Evolutionary conservation across 2,888 invertebrate species (phyloP), one percentile per base, ranked within the genome.

Genomic region (Drosophila neonasuta): DNA sequence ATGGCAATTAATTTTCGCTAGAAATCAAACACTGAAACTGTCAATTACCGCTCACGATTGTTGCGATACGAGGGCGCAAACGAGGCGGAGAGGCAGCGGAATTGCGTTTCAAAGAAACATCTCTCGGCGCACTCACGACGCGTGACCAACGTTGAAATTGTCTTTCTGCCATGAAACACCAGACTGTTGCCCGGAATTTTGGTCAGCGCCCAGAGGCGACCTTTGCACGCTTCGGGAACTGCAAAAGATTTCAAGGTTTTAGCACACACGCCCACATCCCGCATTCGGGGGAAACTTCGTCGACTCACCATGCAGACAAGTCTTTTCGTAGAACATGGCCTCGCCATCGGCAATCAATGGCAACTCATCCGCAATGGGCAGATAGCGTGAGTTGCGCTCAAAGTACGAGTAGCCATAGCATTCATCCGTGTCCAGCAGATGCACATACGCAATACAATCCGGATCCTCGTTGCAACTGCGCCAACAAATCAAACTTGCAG

Each of bases 151-250:
- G 92, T 91, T 2, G 94, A 89, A 63, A 95, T 90, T 80, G 93
- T 93, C 73, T 93, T 92, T 55, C 93, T 92, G 68, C 93, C 93
- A 75, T 94, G 94, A 11, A 95, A 94, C 59, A 95, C 93, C 76
- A 97, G 90, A 76, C 94, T 93, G 77, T 94, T 95, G 10, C 96
- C 96, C 9, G 95, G 94, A 55, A 95, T 94, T 79, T 94, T 93
- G 86, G 96, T 96, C 54, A 96, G 91, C 30, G 94, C 92, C 97
- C 97, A 97, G 80, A 94, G 92, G 63, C 94, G 93, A 8, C 91
- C 90, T 51, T 92, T 91, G 88, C 95, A 95, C 45, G 79, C 87
- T 29, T 86, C 78, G 46, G 93, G 92, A 78, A 93, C 93, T 93
- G 75, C 54, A 71, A 71, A 11, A 13, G n/a, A 57, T 42, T 42